Evolutionary conservation across 2,888 invertebrate species (phyloP), one percentile per base, ranked within the genome.

Genomic region (Oxycera nigricornis): DNA sequence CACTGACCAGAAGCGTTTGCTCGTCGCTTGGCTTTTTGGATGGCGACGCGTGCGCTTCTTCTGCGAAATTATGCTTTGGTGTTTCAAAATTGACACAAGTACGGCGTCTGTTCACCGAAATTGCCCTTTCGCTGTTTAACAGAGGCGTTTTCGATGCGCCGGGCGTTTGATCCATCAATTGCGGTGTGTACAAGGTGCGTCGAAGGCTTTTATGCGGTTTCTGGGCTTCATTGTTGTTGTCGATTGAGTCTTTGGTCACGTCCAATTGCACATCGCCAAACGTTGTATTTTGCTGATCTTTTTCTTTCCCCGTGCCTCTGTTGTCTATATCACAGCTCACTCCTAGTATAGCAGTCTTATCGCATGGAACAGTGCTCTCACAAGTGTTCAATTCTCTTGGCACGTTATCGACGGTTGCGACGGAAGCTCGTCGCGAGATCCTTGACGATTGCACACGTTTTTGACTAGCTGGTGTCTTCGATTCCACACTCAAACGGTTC

Each of bases 111-210:
- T 3, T 30, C n/a, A 28, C 7, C 7, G 28, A 6, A 30, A 11
- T 6, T 31, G 62, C 22, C 2, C 14, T 3, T 30, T 59, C n/a
- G 9, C 1, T 6, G 6, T n/a, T 2, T 46, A n/a, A 6, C 11
- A 22, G 14, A 7, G 46, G 11, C 9, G n/a, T 6, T 57, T 59
- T 1, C 2, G 31, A 9, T 11, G 57, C 35, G 9, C 24, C 20
- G 1, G 31, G 30, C n/a, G 73, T 67, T 22, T 73, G 41, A 22
- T 73, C 73, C 67, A 73, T 76, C 14, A 50, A 2, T 59, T 72
- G 41, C 2, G 67, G 72, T 1, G 72, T 57, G 31, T 65, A 74
- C 7, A 72, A 2, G 0, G 76, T 74, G 17, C 65, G 28, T 1
- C 74, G 30, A 20, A 41, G 59, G 28, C 30, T 28, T 6, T n/a